Conservation (phyloP, 2,888 invertebrate species). For the Drosophila bunnanda region DNA sequence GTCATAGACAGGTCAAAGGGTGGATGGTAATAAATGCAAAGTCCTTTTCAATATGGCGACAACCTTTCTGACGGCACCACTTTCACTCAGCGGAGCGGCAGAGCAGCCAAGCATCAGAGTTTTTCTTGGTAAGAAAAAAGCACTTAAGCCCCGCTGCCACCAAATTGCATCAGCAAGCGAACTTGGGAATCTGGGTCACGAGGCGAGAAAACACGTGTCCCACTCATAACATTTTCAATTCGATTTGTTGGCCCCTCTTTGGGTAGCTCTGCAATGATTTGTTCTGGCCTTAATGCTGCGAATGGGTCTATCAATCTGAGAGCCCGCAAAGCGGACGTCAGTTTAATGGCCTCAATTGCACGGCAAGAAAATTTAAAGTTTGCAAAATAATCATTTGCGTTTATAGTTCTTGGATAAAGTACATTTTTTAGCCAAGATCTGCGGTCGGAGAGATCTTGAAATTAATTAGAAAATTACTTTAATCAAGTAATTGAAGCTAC, state of each 20-base stretch:
- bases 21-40: constrained; percentile 55
- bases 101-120: constrained; percentile 21
- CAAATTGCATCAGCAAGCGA: constrained; percentile 46
- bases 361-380: neutral
- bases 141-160: constrained; percentile 50
- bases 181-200: constrained; percentile 47
- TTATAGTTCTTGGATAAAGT: neutral
- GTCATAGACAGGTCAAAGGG: constrained; percentile 46
- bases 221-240: constrained; percentile 44
- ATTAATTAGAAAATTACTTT: neutral
- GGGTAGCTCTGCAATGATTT: constrained; percentile 16
- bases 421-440: neutral
- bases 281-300: constrained; percentile 40
- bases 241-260: constrained; percentile 16
- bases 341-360: constrained; percentile 52
- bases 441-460: neutral
- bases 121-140: constrained; percentile 31
- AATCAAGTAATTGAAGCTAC: neutral
- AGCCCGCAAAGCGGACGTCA: constrained; percentile 16
- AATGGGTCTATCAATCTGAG: constrained; percentile 50
- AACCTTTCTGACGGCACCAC: constrained; percentile 42
- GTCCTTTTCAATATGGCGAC: constrained; percentile 38
- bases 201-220: constrained; percentile 32
- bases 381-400: neutral
- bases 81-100: constrained; percentile 27